phyloP scores from a whole-genome alignment of 2,113 vertebrate species.

The Pyrgilauda ruficollis region DNA sequence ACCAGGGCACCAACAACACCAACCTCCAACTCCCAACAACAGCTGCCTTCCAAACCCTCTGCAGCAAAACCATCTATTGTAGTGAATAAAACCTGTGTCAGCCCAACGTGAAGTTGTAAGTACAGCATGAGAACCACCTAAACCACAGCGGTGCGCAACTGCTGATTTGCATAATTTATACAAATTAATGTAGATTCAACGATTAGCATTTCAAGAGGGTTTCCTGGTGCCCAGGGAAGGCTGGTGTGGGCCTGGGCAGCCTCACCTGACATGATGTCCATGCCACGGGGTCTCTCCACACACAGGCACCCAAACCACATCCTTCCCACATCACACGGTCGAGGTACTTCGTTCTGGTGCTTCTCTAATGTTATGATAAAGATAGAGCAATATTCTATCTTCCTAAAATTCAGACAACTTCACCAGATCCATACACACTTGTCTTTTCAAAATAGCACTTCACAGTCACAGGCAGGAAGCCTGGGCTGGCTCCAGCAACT shows the following conservation, averaged over 20 bases:
- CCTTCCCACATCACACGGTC: not conserved
- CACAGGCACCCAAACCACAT: not conserved
- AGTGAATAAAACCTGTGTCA: constrained; percentile 41
- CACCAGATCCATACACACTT: not conserved
- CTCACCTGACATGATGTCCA: rapidly evolving
- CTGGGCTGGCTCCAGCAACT: not conserved
- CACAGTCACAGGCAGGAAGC: not conserved
- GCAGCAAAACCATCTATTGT: constrained; percentile 51
- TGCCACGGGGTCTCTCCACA: not conserved
- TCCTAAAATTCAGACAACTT: not conserved
- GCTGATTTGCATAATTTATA: constrained; percentile 71
- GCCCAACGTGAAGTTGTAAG: constrained; percentile 56
- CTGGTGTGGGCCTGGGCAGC: constrained; percentile 26
- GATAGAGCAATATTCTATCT: rapidly evolving
- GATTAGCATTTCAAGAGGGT: constrained; percentile 65
- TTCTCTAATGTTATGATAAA: not conserved
- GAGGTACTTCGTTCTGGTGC: not conserved
- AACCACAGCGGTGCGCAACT: constrained; percentile 44
- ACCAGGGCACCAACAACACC: not conserved
- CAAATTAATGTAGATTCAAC: constrained; percentile 65
- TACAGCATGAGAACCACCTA: constrained; percentile 54
- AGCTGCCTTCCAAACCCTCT: constrained; percentile 56
- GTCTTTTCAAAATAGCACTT: not conserved
- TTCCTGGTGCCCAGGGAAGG: constrained; percentile 64
- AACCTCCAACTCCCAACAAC: constrained; percentile 43